Evolutionary conservation across 2,113 vertebrate genomes (phyloP).

Genomic region (Neodon shergylaensis): DNA sequence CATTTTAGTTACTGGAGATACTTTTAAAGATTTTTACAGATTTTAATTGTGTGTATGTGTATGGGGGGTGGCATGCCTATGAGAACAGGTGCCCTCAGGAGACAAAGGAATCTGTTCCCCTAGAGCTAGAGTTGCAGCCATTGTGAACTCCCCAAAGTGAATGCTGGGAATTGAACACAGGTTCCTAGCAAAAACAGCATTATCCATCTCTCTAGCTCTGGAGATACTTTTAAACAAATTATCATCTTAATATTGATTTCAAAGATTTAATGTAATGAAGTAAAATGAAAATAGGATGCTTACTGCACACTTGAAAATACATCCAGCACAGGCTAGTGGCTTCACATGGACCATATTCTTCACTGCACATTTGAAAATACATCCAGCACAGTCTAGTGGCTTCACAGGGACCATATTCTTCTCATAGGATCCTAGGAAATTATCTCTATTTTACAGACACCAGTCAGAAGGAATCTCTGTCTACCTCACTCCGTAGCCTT

Average conservation of each 20-base stretch:
- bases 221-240: neutral
- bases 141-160: neutral
- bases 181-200: neutral
- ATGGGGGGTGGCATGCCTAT: neutral
- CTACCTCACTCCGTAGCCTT: neutral
- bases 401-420: neutral
- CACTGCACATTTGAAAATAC: too few species aligned
- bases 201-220: neutral
- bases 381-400: neutral
- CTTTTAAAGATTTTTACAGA: neutral
- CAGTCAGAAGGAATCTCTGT: neutral
- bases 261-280: conserved; percentile 45
- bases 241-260: conserved; percentile 23
- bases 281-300: neutral
- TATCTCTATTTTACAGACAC: conserved; percentile 21
- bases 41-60: neutral
- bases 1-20: conserved; percentile 26
- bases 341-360: neutral
- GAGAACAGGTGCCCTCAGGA: neutral
- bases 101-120: neutral
- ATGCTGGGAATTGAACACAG: neutral
- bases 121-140: neutral
- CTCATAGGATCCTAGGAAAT: neutral
- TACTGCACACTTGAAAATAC: neutral
- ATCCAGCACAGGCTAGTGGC: neutral